Evolutionary conservation across 2,113 vertebrate species (phyloP).

Genomic region (Butorides virescens): DNA sequence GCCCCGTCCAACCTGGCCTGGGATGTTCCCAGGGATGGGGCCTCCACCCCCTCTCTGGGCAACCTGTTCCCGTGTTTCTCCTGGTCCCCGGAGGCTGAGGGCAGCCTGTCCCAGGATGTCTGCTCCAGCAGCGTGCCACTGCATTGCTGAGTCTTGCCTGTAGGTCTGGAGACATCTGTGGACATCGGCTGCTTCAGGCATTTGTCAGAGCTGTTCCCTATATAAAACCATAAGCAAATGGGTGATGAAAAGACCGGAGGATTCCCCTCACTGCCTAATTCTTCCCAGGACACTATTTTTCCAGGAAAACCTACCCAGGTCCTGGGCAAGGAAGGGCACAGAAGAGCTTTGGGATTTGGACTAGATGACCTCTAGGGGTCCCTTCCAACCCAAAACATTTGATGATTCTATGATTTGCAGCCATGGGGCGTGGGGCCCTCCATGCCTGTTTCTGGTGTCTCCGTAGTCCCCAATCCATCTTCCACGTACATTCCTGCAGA

Average conservation of each 20-base stretch:
- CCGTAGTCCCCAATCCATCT: neutral
- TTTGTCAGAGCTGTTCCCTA: neutral
- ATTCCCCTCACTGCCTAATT: neutral
- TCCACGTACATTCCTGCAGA: neutral
- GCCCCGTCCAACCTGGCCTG: too few relatives aligned
- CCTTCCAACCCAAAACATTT: too few relatives aligned
- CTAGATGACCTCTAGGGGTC: too few relatives aligned
- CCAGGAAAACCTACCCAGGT: neutral
- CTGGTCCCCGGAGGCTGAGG: neutral
- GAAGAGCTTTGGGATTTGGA: neutral
- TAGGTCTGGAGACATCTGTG: neutral
- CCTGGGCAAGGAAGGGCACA: neutral
- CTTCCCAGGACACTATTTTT: neutral
- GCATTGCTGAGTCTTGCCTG: neutral
- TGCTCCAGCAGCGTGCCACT: neutral
- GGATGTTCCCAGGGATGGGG: too few relatives aligned
- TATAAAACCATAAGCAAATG: neutral
- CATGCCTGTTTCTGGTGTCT: neutral
- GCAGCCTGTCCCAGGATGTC: neutral
- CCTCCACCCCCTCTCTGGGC: too few relatives aligned
- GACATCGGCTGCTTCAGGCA: neutral
- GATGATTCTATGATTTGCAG: neutral
- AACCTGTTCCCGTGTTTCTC: too few relatives aligned
- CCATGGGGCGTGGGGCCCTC: neutral
- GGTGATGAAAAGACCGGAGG: neutral